Evolutionary conservation across 2,113 vertebrate genomes (phyloP).

Genomic region (Cynoglossus semilaevis): DNA sequence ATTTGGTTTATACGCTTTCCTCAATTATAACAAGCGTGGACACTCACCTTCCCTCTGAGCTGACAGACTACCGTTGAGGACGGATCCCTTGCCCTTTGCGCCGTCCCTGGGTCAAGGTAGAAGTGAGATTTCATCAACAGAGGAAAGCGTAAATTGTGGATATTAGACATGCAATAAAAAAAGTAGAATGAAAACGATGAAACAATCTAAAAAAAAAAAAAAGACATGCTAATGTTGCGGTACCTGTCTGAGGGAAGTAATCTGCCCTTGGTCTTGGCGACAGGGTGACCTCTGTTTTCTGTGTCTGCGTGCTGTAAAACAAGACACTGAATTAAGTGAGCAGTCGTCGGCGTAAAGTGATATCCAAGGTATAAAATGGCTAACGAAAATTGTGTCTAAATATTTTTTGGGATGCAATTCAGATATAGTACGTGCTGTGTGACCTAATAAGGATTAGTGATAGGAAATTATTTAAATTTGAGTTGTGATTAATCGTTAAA

Average conservation of each 20-base stretch:
- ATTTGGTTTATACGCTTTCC: too few species aligned
- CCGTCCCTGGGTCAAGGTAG: slow-evolving; percentile 44
- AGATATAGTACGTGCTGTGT: too few species aligned
- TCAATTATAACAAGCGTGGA: neutral
- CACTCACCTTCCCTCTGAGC: slow-evolving; percentile 80
- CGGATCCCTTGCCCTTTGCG: slow-evolving; percentile 28
- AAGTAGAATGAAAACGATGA: neutral
- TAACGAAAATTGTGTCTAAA: too few species aligned
- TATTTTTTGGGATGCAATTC: too few species aligned
- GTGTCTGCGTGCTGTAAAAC: slow-evolving; percentile 23
- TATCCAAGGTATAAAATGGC: neutral
- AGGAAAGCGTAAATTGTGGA: neutral
- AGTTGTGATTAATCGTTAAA: too few species aligned
- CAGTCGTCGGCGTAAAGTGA: too few species aligned
- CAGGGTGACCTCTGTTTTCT: slow-evolving; percentile 35
- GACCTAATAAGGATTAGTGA: too few species aligned
- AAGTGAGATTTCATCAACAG: neutral
- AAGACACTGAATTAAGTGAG: too few species aligned
- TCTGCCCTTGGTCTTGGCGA: slow-evolving; percentile 44
- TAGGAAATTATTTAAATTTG: too few species aligned
- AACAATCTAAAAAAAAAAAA: neutral
- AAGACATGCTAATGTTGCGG: neutral
- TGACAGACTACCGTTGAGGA: slow-evolving; percentile 73
- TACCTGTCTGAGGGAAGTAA: slow-evolving; percentile 48
- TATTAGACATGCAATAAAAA: neutral